Conservation (phyloP, 2,888 invertebrate species). For the Gisinianus flammeolus region DNA sequence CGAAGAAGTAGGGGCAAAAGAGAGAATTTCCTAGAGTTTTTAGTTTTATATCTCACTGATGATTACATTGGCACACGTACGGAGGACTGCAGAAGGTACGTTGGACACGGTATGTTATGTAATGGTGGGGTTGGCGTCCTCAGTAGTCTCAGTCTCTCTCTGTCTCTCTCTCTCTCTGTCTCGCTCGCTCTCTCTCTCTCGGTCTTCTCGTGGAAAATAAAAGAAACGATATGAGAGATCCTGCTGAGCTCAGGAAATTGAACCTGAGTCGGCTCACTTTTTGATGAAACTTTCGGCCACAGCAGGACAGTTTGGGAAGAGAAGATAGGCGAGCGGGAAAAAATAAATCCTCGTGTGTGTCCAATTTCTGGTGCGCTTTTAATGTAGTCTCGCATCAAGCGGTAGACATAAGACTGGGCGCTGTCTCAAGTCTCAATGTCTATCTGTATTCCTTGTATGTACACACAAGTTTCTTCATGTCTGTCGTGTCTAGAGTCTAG, state of each 20-base stretch:
- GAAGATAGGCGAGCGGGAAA: conserved; percentile 29
- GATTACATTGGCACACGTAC: too few species aligned
- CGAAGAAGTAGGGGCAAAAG: too few species aligned
- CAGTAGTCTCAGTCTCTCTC: not conserved
- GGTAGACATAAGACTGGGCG: not conserved
- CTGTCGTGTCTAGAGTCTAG: not conserved
- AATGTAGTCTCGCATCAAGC: conserved; percentile 17
- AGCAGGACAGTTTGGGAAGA: conserved; percentile 41
- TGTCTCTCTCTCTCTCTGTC: conserved; percentile 3
- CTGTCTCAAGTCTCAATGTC: not conserved
- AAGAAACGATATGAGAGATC: conserved; percentile 46
- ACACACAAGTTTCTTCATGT: not conserved
- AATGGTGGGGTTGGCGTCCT: too few species aligned
- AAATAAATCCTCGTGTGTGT: conserved; percentile 34
- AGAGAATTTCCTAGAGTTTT: too few species aligned
- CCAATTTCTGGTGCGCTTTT: conserved; percentile 28
- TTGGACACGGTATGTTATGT: too few species aligned
- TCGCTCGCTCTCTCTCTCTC: not conserved
- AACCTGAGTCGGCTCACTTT: conserved; percentile 50
- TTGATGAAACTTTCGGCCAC: conserved; percentile 47
- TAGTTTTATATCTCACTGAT: too few species aligned
- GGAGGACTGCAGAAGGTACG: too few species aligned
- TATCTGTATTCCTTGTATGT: too few species aligned
- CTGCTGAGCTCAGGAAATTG: conserved; percentile 57
- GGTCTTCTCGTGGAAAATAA: conserved; percentile 1